Conservation (phyloP, 2,797 vertebrate species). For the Harpagifer antarcticus region DNA sequence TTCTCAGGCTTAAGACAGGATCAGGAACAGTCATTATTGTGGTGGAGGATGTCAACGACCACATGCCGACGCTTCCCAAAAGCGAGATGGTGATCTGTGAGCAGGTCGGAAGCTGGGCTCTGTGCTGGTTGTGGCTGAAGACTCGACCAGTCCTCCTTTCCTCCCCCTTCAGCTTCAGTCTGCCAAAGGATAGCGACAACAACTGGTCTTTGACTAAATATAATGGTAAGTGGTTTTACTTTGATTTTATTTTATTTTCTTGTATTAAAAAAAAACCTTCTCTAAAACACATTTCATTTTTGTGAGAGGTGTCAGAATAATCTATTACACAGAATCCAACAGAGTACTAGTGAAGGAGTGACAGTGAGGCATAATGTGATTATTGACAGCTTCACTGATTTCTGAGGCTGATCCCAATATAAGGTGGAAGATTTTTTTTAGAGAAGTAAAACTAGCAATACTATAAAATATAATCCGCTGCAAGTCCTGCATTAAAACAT, state of each 20-base stretch:
- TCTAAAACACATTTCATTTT: not conserved
- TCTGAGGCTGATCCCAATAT: not conserved
- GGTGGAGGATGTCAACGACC: conserved; percentile 88
- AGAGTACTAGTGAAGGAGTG: not conserved
- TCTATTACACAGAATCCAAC: not conserved
- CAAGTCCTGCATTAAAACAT: not conserved
- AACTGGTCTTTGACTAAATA: conserved; percentile 76
- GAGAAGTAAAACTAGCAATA: not conserved
- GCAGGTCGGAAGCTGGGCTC: conserved; percentile 67
- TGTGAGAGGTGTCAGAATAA: not conserved
- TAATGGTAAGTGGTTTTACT: conserved; percentile 80
- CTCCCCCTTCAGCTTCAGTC: conserved; percentile 84
- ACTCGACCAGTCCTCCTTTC: conserved; percentile 83
- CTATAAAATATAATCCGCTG: too few species aligned
- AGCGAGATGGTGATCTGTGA: conserved; percentile 81
- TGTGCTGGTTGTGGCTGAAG: conserved; percentile 76
- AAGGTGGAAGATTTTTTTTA: not conserved
- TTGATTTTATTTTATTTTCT: too few species aligned
- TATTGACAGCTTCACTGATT: not conserved
- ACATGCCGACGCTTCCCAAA: conserved; percentile 75
- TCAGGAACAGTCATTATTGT: conserved; percentile 88
- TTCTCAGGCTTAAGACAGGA: conserved; percentile 84
- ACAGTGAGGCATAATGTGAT: not conserved
- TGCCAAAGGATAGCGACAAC: conserved; percentile 41
- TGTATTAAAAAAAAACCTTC: not conserved